Percentiles rank a stretch among this genome's conserved stretches.
These are phyloP conservation scores for Embiotoca jacksoni DNA, from an alignment of 2,113 vertebrate species.

Conservation along the genomic window DNA sequence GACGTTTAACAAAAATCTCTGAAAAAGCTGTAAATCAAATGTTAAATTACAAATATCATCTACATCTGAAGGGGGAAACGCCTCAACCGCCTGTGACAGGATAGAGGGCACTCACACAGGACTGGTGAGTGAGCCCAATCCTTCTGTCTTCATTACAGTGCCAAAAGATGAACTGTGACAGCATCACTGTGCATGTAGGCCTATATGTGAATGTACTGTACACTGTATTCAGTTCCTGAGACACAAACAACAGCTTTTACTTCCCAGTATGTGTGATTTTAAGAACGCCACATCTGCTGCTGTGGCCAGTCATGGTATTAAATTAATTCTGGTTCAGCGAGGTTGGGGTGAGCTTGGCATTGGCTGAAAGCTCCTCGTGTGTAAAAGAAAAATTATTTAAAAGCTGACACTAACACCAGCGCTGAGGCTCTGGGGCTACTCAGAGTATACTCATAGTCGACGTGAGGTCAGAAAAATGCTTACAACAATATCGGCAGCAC, in stretches of 20 bases:
- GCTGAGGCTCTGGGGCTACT: conserved; percentile 40
- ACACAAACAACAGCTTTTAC: conserved; percentile 15
- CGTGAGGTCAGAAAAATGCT: conserved; percentile 70
- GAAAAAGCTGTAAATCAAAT: conserved; percentile 37
- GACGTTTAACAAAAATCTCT: not conserved
- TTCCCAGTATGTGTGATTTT: conserved; percentile 44
- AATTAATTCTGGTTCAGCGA: conserved; percentile 57
- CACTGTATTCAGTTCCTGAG: not conserved
- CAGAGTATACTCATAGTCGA: conserved; percentile 43
- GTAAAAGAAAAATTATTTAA: conserved; percentile 68
- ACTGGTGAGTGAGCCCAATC: conserved; percentile 44
- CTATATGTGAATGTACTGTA: not conserved
- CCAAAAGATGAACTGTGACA: conserved; percentile 32
- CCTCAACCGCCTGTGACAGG: conserved; percentile 10
- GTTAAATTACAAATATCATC: conserved; percentile 11
- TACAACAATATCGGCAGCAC: conserved; percentile 57
- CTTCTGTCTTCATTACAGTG: conserved; percentile 35
- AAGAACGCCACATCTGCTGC: conserved; percentile 68
- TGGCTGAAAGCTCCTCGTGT: conserved; percentile 69
- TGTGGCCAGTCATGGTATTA: conserved; percentile 50
- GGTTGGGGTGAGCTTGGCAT: conserved; percentile 64
- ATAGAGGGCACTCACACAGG: conserved; percentile 22
- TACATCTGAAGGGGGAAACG: conserved; percentile 4
- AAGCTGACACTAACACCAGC: conserved; percentile 64
- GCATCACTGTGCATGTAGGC: not conserved